A percentile compares a stretch with the other conserved stretches of the same genome.
Conservation (phyloP, 1,140 invertebrate genomes). For the Helicorthomorpha holstii region DNA sequence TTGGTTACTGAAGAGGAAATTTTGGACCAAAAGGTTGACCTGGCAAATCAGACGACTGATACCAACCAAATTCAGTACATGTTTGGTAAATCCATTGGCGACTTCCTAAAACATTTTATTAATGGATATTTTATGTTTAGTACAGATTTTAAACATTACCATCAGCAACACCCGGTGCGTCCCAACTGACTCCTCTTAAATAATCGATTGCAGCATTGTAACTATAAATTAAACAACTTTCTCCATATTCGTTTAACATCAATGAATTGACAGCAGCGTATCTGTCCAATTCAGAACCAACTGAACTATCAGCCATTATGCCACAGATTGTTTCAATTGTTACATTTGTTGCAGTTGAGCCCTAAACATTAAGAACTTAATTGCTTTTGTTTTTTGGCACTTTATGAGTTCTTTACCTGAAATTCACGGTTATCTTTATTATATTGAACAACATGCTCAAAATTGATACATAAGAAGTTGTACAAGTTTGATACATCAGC, state of each 20-base stretch:
- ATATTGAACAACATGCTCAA: slow-evolving; percentile 42
- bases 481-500: slow-evolving; percentile 49
- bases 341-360: neutral
- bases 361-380: too few species aligned
- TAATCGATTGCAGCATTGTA: slow-evolving; percentile 23
- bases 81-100: slow-evolving; percentile 90
- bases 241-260: slow-evolving; percentile 20
- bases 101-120: neutral
- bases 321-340: slow-evolving; percentile 64
- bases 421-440: too few species aligned
- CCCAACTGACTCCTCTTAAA: slow-evolving; percentile 1
- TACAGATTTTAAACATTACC: too few species aligned
- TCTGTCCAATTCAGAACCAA: slow-evolving; percentile 26
- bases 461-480: slow-evolving; percentile 55
- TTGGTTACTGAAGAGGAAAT: slow-evolving; percentile 46
- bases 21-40: slow-evolving; percentile 55
- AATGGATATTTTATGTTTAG: neutral
- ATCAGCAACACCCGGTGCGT: neutral
- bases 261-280: slow-evolving; percentile 25
- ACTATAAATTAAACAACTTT: slow-evolving; percentile 27
- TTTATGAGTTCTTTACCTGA: too few species aligned
- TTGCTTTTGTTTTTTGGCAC: too few species aligned
- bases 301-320: slow-evolving; percentile 45
- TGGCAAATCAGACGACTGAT: slow-evolving; percentile 61
- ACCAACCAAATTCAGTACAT: slow-evolving; percentile 89